A percentile compares a stretch with the other conserved stretches of the same genome.
phyloP scores from a whole-genome alignment of 2,113 vertebrate genomes.

The Erythrocercus mccallii region DNA sequence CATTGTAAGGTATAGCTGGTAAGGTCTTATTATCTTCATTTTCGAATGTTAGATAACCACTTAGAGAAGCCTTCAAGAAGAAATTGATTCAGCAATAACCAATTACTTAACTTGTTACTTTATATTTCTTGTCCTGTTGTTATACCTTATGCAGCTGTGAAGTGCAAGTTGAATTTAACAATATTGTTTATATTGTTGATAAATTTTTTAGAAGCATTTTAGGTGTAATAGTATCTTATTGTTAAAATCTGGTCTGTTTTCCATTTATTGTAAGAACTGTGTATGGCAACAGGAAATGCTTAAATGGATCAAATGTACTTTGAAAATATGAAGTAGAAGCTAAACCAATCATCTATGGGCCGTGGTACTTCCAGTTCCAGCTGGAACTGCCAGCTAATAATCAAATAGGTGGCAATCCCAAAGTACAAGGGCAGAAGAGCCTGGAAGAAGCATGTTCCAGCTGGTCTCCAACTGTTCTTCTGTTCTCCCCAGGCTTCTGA shows the following conservation, averaged over 20 bases:
- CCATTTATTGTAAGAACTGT: background rate
- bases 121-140: background rate
- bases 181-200: background rate
- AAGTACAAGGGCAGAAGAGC: background rate
- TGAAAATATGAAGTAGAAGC: background rate
- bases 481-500: background rate
- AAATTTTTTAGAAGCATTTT: background rate
- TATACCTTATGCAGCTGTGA: background rate
- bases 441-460: background rate
- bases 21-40: background rate
- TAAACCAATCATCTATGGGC: background rate
- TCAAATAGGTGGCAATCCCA: background rate
- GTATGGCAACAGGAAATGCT: background rate
- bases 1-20: background rate
- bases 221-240: background rate
- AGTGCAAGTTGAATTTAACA: background rate
- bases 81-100: background rate
- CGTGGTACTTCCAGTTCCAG: background rate
- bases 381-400: background rate
- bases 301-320: background rate
- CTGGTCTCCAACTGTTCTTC: background rate
- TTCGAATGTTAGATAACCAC: background rate
- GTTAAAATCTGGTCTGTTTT: background rate
- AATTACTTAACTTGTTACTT: background rate
- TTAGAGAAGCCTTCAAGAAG: background rate